Conservation (phyloP, 2,797 vertebrate genomes). For the Melopsittacus undulatus region DNA sequence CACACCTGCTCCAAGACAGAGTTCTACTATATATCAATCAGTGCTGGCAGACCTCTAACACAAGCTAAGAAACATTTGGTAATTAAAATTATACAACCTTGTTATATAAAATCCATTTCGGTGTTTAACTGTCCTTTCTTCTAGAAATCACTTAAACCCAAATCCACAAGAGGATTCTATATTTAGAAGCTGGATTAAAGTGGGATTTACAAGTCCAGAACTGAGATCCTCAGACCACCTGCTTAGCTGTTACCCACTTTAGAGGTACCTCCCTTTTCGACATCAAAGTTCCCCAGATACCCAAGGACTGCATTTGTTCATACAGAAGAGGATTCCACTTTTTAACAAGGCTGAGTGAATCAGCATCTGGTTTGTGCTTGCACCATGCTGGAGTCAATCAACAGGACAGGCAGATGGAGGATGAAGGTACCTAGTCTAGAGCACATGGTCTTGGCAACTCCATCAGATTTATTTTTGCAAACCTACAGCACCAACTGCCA, state of each 20-base stretch:
- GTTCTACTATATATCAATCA: neutral
- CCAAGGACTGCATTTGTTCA: neutral
- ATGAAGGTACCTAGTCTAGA: neutral
- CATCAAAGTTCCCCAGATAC: neutral
- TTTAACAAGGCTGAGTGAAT: neutral
- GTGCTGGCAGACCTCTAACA: neutral
- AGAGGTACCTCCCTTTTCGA: neutral
- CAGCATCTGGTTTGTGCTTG: neutral
- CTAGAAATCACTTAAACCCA: neutral
- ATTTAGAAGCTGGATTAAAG: neutral
- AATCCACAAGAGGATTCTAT: neutral
- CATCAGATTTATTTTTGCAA: neutral
- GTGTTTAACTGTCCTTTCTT: neutral
- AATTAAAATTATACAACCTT: constrained; percentile 6
- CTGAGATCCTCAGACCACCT: neutral
- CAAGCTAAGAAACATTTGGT: neutral
- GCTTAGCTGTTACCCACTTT: neutral
- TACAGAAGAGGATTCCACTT: neutral
- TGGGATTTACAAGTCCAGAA: neutral
- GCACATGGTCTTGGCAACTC: neutral
- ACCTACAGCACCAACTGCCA: neutral
- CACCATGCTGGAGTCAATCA: neutral
- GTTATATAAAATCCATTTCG: neutral
- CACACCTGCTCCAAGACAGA: neutral
- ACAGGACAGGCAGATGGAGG: neutral